A percentile compares a stretch with the other conserved stretches of the same genome.
Conservation (phyloP, 2,888 invertebrate species). For the Mesorhabditis belari region DNA sequence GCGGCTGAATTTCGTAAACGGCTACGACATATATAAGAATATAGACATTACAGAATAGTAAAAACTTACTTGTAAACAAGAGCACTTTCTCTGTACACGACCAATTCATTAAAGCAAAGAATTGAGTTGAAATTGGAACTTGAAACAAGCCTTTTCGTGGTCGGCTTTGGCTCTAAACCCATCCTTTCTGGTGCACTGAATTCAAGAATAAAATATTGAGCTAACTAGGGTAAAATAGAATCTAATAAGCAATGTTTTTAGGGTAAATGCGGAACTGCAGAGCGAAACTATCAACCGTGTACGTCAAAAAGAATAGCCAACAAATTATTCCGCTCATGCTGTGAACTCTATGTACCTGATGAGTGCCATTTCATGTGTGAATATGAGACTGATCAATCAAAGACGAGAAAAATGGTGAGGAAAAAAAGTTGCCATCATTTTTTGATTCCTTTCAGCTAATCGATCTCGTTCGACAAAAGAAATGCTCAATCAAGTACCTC, state of each 20-base stretch:
- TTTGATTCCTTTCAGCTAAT: constrained; percentile 27
- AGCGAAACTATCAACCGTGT: constrained; percentile 46
- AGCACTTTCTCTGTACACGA: too few species aligned
- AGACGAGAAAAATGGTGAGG: constrained; percentile 40
- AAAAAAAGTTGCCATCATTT: not conserved
- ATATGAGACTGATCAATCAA: constrained; percentile 46
- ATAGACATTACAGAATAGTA: too few species aligned
- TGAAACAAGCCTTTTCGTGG: too few species aligned
- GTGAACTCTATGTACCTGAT: constrained; percentile 44
- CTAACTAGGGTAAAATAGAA: too few species aligned
- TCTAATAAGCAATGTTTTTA: constrained; percentile 4
- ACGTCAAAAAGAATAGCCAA: constrained; percentile 45
- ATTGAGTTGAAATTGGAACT: too few species aligned
- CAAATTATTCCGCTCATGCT: constrained; percentile 44
- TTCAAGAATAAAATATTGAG: not conserved
- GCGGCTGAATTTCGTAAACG: too few species aligned
- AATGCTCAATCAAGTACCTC: constrained; percentile 44
- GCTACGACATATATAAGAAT: too few species aligned
- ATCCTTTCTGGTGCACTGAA: too few species aligned
- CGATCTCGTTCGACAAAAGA: constrained; percentile 28
- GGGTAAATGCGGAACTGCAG: constrained; percentile 47
- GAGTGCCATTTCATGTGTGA: constrained; percentile 47
- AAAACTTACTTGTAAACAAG: too few species aligned
- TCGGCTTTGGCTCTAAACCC: too few species aligned
- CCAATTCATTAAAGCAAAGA: too few species aligned